Evolutionary conservation across 2,113 vertebrate genomes (phyloP), one percentile per base, ranked within the genome.

Genomic region (Varanus komodoensis): DNA sequence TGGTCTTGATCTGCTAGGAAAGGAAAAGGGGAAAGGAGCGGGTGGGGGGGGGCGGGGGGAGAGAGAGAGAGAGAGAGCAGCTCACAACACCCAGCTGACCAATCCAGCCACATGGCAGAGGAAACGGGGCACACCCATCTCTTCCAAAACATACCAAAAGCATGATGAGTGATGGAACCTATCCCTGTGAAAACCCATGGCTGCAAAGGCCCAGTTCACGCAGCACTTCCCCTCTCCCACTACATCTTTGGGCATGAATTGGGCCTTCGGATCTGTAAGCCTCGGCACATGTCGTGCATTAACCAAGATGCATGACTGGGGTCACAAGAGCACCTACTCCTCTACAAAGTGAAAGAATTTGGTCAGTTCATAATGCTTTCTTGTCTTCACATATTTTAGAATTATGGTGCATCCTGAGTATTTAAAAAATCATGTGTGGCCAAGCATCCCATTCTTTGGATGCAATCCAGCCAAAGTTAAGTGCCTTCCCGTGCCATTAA

Each of bases 401-500:
- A n/a, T 82, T 61, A 34, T n/a, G 52, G 15, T 8, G 15, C 12
- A 32, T 34, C 57, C 29, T 80, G 89, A 81, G 29, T 57, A 81
- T n/a, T 54, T 32, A 73, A 93, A 94, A 94, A 92, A 90, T 95
- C 90, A 91, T 92, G 92, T 91, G 93, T 96, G 94, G 91, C 84
- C 81, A 87, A 77, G 75, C n/a, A 69, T 85, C 89, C 88, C 34
- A 27, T 52, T 91, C 84, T 89, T 57, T 91, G 74, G 54, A 61
- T 73, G 44, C 19, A 8, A 25, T 64, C 21, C 54, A 21, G 38
- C 34, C 38, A 29, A 87, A 64, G 15, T 78, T 87, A 61, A 9
- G 57, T 50, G 38, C 27, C 44, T 32, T 78, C 25, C 27, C 19
- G 3, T 32, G 57, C 38, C 54, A 78, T 75, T 44, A 78, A 52